Percentiles rank a stretch among this genome's conserved stretches.
phyloP scores from a whole-genome alignment of 35 echinoderm and acorn worm species.

The Heliocidaris tuberculata region DNA sequence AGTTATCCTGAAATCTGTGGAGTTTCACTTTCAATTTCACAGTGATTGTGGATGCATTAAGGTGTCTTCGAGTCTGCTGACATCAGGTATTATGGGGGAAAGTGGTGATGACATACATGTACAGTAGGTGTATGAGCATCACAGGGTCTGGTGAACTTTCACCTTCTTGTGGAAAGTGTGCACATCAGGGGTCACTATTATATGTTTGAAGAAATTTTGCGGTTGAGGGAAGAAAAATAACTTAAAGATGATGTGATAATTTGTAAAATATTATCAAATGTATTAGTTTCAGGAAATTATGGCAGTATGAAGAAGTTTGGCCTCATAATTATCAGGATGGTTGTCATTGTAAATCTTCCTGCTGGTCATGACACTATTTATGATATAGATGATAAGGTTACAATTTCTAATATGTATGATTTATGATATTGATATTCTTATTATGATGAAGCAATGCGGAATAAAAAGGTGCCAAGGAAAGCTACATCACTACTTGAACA shows the following conservation, averaged over 20 bases:
- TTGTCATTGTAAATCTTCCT: too few species aligned
- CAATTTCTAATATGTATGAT: too few species aligned
- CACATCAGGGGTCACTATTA: neutral
- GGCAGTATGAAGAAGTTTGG: too few species aligned
- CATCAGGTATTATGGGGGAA: neutral
- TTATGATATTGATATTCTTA: too few species aligned
- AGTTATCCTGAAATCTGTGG: neutral
- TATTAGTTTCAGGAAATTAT: too few species aligned
- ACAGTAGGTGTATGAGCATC: neutral
- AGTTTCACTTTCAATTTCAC: conserved; percentile 13
- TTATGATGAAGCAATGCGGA: too few species aligned
- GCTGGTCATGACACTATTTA: too few species aligned
- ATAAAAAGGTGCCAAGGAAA: too few species aligned
- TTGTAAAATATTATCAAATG: neutral
- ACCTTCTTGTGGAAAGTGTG: neutral
- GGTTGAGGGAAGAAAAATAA: neutral
- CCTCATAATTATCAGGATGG: too few species aligned
- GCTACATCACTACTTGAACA: too few species aligned
- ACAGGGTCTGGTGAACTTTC: neutral
- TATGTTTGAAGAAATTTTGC: neutral
- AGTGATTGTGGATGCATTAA: neutral
- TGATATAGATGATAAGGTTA: too few species aligned
- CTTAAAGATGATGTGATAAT: neutral
- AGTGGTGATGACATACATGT: neutral
- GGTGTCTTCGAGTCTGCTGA: neutral